A percentile compares a stretch with the other conserved stretches of the same genome.
Conservation (phyloP, 2,888 invertebrate genomes). For the Aproaerema taeniolella region DNA sequence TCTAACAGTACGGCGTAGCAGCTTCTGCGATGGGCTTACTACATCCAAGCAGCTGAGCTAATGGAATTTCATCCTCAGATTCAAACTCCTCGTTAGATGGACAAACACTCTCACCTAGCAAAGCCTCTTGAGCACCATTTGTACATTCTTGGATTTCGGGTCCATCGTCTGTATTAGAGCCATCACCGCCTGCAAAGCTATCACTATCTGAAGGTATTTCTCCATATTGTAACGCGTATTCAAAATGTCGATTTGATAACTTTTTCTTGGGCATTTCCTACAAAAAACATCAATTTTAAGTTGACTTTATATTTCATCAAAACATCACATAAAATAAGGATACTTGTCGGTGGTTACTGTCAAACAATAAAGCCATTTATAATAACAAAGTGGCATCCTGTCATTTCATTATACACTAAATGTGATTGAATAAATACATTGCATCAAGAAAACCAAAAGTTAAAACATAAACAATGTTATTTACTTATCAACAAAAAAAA, state of each 20-base stretch:
- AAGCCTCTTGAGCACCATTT: not conserved
- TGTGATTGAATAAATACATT: too few species aligned
- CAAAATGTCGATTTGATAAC: not conserved
- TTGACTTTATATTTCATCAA: too few species aligned
- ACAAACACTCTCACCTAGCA: not conserved
- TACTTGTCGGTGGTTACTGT: too few species aligned
- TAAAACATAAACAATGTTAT: too few species aligned
- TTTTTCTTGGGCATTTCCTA: slow-evolving; percentile 1
- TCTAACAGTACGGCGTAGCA: not conserved
- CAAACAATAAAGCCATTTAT: too few species aligned
- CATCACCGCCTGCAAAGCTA: slow-evolving; percentile 4
- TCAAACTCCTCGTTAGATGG: slow-evolving; percentile 2
- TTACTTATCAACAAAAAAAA: too few species aligned
- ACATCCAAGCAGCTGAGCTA: not conserved
- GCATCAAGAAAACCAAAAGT: too few species aligned
- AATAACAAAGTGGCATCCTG: too few species aligned
- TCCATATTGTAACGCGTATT: not conserved
- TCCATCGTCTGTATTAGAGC: not conserved
- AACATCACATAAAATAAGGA: too few species aligned
- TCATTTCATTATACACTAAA: too few species aligned
- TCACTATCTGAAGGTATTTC: slow-evolving; percentile 5
- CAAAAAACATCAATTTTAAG: not conserved
- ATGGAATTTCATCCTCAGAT: slow-evolving; percentile 1
- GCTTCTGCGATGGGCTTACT: not conserved
- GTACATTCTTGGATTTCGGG: not conserved